A percentile compares a stretch with the other conserved stretches of the same genome.
phyloP scores from a whole-genome alignment of 2,888 invertebrate species.

The Ichneumoninae sp. region DNA sequence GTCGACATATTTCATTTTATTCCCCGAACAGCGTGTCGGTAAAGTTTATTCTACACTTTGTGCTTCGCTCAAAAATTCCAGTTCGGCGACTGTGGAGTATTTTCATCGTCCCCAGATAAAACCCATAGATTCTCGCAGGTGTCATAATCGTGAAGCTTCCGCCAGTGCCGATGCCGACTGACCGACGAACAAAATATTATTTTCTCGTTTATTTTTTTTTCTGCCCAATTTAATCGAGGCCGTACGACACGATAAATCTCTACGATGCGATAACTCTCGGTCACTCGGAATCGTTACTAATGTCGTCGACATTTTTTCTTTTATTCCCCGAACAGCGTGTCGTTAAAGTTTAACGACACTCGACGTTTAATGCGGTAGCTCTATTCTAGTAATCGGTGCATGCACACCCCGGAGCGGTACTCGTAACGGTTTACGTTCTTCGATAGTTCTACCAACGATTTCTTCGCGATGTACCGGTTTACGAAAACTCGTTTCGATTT shows the following conservation, averaged over 20 bases:
- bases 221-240: constrained; percentile 8
- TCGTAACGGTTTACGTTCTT: constrained; percentile 50
- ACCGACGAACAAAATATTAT: too few species aligned
- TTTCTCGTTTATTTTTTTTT: background rate
- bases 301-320: constrained; percentile 21
- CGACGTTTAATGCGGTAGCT: constrained; percentile 5
- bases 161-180: too few species aligned
- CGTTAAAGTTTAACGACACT: constrained; percentile 59
- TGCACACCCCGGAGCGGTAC: constrained; percentile 37
- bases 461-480: background rate
- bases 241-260: constrained; percentile 31
- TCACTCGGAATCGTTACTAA: background rate
- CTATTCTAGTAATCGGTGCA: constrained; percentile 45
- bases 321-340: constrained; percentile 32
- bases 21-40: constrained; percentile 42
- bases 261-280: constrained; percentile 29
- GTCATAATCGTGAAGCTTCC: background rate
- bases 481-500: constrained; percentile 6
- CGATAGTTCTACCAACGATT: constrained; percentile 41
- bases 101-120: background rate
- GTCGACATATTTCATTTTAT: constrained; percentile 20
- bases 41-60: constrained; percentile 37
- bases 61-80: background rate
- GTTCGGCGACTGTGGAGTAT: background rate
- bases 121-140: too few species aligned